Percentiles rank a stretch among this genome's conserved stretches.
Conservation (phyloP, 2,888 invertebrate genomes). For the Eupithecia tripunctaria region DNA sequence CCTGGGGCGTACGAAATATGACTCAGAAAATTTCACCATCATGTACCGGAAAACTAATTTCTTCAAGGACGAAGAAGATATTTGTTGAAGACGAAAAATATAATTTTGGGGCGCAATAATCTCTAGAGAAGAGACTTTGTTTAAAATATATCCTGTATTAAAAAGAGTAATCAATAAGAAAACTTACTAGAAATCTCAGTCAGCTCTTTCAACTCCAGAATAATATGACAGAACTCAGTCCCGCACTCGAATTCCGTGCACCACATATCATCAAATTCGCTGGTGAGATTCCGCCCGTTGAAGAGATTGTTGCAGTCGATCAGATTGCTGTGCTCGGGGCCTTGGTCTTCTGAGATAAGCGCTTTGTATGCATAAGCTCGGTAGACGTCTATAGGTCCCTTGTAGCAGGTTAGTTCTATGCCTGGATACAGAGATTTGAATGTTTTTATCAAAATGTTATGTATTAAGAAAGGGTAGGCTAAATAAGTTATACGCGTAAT, state of each 20-base stretch:
- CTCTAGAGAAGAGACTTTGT: no score
- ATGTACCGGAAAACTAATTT: no score
- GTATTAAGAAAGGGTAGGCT: not conserved
- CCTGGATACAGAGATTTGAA: constrained; percentile 63
- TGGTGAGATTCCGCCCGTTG: constrained; percentile 88
- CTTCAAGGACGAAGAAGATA: no score
- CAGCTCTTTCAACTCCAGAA: constrained; percentile 68
- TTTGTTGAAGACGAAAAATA: no score
- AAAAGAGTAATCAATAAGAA: not conserved
- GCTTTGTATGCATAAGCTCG: constrained; percentile 71
- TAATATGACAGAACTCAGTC: constrained; percentile 67
- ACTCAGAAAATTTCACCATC: no score
- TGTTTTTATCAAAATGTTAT: not conserved
- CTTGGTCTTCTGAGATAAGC: constrained; percentile 57
- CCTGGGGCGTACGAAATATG: no score
- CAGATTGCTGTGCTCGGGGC: constrained; percentile 50
- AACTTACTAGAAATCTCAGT: constrained; percentile 73
- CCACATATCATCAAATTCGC: constrained; percentile 88
- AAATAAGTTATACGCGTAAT: no score
- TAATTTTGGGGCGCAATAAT: no score
- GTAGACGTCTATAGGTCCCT: constrained; percentile 59
- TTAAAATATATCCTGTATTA: not conserved
- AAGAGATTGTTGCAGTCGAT: constrained; percentile 84
- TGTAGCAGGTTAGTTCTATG: constrained; percentile 75
- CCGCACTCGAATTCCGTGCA: constrained; percentile 72